Percentiles rank a stretch among this genome's conserved stretches.
Conservation (phyloP, 1,140 invertebrate genomes). For the Lasioglossum albipes region DNA sequence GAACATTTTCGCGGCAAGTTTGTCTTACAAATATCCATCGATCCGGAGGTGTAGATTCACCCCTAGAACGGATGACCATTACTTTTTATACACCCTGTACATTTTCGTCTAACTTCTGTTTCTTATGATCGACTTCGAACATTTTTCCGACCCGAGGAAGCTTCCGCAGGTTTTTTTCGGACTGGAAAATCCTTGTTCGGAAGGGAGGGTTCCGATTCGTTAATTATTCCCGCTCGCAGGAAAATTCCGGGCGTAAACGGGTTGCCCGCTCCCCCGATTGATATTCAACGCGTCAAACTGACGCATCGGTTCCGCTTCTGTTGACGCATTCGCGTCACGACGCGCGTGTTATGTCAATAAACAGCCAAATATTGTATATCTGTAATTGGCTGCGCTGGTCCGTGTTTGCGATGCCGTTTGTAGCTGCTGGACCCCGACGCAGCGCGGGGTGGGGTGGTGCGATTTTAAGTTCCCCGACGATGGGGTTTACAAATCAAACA, state of each 20-base stretch:
- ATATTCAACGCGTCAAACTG: background rate
- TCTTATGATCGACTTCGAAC: too few relatives aligned
- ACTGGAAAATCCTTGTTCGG: background rate
- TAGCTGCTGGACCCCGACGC: too few relatives aligned
- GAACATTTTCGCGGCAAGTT: too few relatives aligned
- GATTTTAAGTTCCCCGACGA: background rate
- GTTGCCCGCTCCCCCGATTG: background rate
- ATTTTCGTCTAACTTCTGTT: too few relatives aligned
- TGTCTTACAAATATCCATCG: too few relatives aligned
- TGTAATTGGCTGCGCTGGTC: background rate
- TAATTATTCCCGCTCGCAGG: background rate
- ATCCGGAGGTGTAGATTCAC: too few relatives aligned
- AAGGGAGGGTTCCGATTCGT: background rate
- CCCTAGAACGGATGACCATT: too few relatives aligned
- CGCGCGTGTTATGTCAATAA: constrained; percentile 6
- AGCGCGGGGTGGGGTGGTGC: too few relatives aligned
- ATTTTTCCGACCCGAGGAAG: background rate
- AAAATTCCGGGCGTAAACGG: background rate
- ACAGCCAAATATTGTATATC: constrained; percentile 8
- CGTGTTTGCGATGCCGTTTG: background rate
- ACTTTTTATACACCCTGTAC: too few relatives aligned
- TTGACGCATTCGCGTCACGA: background rate
- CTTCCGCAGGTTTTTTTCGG: background rate
- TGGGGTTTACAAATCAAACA: background rate
- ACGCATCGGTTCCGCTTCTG: background rate